Evolutionary conservation across 1,140 invertebrate genomes (phyloP), one percentile per base, ranked within the genome.

Genomic region (Drosophila kepulauana): DNA sequence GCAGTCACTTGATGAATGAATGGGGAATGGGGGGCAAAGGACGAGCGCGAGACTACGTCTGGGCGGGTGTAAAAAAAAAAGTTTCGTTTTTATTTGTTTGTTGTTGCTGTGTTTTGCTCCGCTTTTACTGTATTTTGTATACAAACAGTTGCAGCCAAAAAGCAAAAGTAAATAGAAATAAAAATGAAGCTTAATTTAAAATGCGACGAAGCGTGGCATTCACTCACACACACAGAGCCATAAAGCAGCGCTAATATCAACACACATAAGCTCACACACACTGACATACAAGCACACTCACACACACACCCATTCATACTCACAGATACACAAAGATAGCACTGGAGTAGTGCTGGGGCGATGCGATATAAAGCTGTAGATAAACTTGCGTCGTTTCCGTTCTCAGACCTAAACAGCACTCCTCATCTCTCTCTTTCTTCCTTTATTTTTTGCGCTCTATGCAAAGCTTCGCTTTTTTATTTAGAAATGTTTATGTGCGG

Each of bases 151-250:
- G 82, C 79, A 86, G 73, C 45, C 63, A 87, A 74, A 79, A 75
- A 73, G 77, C 70, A 82, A 79, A 81, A 85, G 86, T 89, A 89
- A 89, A 88, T 89, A 89, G 86, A 89, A 89, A 82, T 88, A 85
- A 89, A 89, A 89, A 89, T 68, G 78, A 79, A 81, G 85, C 85
- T 89, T 89, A 89, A 89, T 89, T 89, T 89, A 89, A 89, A 89
- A 90, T 88, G 85, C 85, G 81, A 85, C 85, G 65, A 89, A 89
- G 85, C 85, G 66, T 85, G 68, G 30, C 68, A 67, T 41, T 65
- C 69, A 87, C 49, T 70, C 78, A 81, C 51, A 68, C 54, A 68
- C 65, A 49, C 52, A 28, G 33, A 57, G 54, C 10, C 35, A 57
- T 57, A 57, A 57, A 57, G 54, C 54, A 57, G 25, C 13, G 38